Base-by-base conservation (phyloP, 1,140 invertebrate species). In the Oncopeltus fasciatus region DNA sequence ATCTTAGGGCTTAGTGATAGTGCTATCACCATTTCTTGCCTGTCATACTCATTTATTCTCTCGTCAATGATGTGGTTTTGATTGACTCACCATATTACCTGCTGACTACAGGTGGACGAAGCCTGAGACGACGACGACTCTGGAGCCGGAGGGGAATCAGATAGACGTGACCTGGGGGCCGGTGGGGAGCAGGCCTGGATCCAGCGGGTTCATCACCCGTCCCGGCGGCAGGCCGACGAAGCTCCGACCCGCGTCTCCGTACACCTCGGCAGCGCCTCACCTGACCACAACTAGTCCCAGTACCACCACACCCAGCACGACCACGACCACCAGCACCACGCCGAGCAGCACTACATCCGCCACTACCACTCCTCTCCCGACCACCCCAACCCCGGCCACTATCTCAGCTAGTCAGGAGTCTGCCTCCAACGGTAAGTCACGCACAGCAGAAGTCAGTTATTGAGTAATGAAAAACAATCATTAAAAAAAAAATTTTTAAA, bases 291-390 rank as follows among this genome's bases (percentile, higher is more conserved):
- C 69, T 57, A 61, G 63, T 8, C 62, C 70, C 12, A 69, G 70
- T 56, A 66, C 69, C 12, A 65, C 66, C 14, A 62, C 68, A 14
- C 64, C 67, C 33, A 71, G 66, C 72, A 72, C 64, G 73, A 75
- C 71, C 24, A 68, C 60, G 1, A 57, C 64, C 12, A 68, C 49
- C 1, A 53, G 21, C 49, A 53, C 2, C 49, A 53, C 20, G 4
- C 18, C 2, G 9, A 18, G 2, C 24, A 2, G 70, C 70, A 1
- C 70, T 67, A 0, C 59, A 8, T 8, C 68, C 46, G 67, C 68
- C 3, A 69, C 67, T 65, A 67, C 69, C 64, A 66, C 61, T n/a
- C 56, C 65, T 12, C 62, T 69, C 47, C 62, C 47, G 47, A 63
- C 66, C 14, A 58, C 61, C 66, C 64, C 57, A 66, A 67, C 18